These are phyloP conservation scores for Actenoides hombroni DNA, from an alignment of 2,113 vertebrate species.

Conservation along the genomic window DNA sequence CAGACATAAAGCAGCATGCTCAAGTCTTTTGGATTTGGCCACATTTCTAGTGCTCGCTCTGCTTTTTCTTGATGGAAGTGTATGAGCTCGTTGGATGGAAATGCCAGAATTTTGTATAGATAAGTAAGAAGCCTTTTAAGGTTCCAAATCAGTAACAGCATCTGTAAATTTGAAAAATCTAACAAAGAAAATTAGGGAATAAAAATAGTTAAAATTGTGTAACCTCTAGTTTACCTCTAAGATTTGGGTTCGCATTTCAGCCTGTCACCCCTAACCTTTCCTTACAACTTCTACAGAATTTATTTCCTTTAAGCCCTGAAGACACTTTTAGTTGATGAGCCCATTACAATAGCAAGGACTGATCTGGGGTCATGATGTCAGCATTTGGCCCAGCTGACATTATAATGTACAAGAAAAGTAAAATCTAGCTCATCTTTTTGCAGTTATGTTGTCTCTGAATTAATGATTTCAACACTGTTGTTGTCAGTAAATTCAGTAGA, in stretches of 20 bases:
- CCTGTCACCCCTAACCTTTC: background rate
- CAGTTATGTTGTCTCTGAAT: background rate
- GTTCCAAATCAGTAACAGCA: background rate
- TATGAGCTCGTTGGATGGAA: background rate
- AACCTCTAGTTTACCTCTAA: background rate
- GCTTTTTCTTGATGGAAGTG: constrained; percentile 22
- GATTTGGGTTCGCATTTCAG: background rate
- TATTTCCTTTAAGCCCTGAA: background rate
- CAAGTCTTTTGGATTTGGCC: background rate
- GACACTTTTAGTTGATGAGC: background rate
- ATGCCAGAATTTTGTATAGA: background rate
- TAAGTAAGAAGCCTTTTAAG: background rate
- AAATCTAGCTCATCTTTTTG: background rate
- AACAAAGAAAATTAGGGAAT: background rate
- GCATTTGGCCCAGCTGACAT: background rate
- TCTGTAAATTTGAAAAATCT: background rate
- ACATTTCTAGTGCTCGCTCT: background rate
- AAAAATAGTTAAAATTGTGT: background rate
- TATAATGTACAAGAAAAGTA: background rate
- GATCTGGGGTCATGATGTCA: background rate
- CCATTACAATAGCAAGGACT: background rate
- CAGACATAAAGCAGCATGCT: background rate
- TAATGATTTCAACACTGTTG: background rate
- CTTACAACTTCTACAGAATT: background rate
- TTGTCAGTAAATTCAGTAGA: background rate